A percentile compares a stretch with the other conserved stretches of the same genome.
These are phyloP conservation scores for Chaenogobius annularis DNA, from an alignment of 2,113 vertebrate species.

Conservation along the genomic window DNA sequence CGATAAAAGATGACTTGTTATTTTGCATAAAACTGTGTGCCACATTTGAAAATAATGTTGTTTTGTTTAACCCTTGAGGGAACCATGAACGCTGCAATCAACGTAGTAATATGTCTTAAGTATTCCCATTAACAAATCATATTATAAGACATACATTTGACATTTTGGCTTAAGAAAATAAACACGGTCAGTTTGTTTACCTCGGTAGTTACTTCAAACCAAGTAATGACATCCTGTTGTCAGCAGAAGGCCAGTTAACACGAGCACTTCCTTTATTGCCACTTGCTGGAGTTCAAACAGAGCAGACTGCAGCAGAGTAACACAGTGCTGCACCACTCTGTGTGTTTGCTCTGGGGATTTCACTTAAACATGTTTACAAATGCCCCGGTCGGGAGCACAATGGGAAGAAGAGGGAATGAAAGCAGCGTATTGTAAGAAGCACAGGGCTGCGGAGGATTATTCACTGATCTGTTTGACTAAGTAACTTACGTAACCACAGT, in stretches of 20 bases:
- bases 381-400: conserved; percentile 62
- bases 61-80: background rate
- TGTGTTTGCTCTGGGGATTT: conserved; percentile 73
- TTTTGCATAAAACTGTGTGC: background rate
- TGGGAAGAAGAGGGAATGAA: conserved; percentile 41
- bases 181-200: conserved; percentile 16
- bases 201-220: conserved; percentile 36
- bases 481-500: conserved; percentile 14
- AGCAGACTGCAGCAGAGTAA: conserved; percentile 46
- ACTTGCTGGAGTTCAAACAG: conserved; percentile 59
- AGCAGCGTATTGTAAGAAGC: conserved; percentile 37
- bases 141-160: background rate
- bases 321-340: conserved; percentile 32
- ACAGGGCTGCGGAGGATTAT: conserved; percentile 35
- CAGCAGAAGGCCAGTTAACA: conserved; percentile 21
- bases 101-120: background rate
- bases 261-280: conserved; percentile 50
- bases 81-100: background rate
- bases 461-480: conserved; percentile 51
- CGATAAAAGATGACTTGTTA: background rate
- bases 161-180: background rate
- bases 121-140: background rate
- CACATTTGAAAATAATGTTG: background rate
- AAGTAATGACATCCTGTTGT: conserved; percentile 50
- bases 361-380: conserved; percentile 68